A percentile compares a stretch with the other conserved stretches of the same genome.
These are phyloP conservation scores for Chrysodeixis includens DNA, from an alignment of 2,888 invertebrate genomes.

Conservation along the genomic window DNA sequence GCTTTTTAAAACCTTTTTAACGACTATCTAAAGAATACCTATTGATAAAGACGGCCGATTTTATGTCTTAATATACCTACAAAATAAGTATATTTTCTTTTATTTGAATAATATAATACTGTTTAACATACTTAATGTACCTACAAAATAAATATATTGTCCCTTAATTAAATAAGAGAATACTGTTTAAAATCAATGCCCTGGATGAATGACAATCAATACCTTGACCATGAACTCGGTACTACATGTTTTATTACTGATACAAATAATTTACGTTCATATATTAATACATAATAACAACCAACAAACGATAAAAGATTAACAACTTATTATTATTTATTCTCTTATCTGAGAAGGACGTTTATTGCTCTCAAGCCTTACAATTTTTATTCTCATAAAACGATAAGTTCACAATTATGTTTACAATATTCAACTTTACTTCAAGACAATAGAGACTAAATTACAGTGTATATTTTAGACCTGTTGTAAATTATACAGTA, in stretches of 20 bases:
- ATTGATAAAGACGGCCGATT: too few species aligned
- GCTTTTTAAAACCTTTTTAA: too few species aligned
- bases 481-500: neutral
- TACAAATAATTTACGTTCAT: conserved; percentile 4
- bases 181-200: conserved; percentile 15
- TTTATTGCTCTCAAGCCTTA: neutral
- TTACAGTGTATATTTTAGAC: neutral
- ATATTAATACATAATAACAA: conserved; percentile 8
- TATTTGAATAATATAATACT: too few species aligned
- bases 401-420: too few species aligned
- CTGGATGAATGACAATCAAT: conserved; percentile 16
- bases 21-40: too few species aligned
- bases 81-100: too few species aligned
- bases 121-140: too few species aligned
- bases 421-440: neutral
- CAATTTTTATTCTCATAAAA: too few species aligned
- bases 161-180: neutral
- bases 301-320: conserved; percentile 20
- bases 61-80: too few species aligned
- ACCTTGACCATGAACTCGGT: conserved; percentile 38
- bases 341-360: conserved; percentile 6
- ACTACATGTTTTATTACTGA: conserved; percentile 7
- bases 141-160: neutral
- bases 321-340: conserved; percentile 18
- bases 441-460: neutral